Evolutionary conservation across 2,113 vertebrate species (phyloP).

Genomic region (Panthera uncia): DNA sequence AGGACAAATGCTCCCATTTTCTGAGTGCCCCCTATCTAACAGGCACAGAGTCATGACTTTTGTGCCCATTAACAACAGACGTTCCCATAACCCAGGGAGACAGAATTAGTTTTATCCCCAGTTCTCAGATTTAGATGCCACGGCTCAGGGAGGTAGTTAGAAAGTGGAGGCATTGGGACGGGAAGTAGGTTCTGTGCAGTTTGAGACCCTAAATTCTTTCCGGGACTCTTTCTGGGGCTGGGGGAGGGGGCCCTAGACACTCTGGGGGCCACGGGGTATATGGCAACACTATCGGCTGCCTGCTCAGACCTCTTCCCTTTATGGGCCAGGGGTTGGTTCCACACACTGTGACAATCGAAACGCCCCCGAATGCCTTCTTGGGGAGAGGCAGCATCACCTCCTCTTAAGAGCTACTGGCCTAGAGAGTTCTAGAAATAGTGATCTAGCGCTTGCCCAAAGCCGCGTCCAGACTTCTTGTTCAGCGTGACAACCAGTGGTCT

Average conservation of each 20-base stretch:
- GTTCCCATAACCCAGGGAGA: background rate
- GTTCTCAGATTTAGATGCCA: background rate
- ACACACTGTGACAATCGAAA: background rate
- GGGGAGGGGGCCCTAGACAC: background rate
- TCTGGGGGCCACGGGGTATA: background rate
- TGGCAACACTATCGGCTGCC: rapidly evolving
- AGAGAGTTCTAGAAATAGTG: background rate
- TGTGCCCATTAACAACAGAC: background rate
- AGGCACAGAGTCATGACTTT: background rate
- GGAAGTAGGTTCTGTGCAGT: background rate
- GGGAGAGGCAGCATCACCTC: background rate
- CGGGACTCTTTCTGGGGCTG: background rate
- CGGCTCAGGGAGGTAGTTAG: background rate
- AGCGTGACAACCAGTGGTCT: rapidly evolving
- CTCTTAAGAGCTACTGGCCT: background rate
- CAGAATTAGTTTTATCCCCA: background rate
- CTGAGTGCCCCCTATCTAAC: background rate
- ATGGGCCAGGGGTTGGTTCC: background rate
- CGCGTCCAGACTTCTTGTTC: background rate
- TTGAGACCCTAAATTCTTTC: background rate
- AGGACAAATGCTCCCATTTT: background rate
- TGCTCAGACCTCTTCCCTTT: background rate
- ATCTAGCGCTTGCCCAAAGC: background rate
- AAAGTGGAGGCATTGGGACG: background rate
- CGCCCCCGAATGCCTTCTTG: background rate